Conservation (phyloP, 2,888 invertebrate species). For the Antheraea assamensis region DNA sequence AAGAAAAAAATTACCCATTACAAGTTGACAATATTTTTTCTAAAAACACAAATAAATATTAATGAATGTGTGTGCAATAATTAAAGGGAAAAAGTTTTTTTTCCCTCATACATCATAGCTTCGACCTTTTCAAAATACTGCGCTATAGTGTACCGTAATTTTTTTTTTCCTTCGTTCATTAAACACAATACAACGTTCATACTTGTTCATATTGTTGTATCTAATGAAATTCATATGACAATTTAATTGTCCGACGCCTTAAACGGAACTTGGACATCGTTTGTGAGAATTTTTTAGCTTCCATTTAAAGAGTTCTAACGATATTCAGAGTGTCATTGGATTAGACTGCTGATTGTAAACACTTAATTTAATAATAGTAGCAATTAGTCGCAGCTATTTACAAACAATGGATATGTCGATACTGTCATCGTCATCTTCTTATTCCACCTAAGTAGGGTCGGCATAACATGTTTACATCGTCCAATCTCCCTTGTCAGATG, state of each 20-base stretch:
- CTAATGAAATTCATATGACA: constrained; percentile 1
- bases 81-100: not conserved
- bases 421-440: no score
- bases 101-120: not conserved
- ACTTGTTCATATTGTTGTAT: not conserved
- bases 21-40: constrained; percentile 1
- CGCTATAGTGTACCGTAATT: not conserved
- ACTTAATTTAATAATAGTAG: not conserved
- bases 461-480: no score
- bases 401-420: not conserved
- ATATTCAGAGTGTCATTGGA: not conserved
- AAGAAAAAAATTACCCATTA: not conserved
- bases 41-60: not conserved
- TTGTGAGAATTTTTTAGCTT: not conserved
- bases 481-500: no score
- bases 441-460: no score
- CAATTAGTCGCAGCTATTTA: not conserved
- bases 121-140: constrained; percentile 6
- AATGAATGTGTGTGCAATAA: not conserved
- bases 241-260: constrained; percentile 5
- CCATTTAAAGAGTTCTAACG: not conserved
- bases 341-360: not conserved
- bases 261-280: not conserved
- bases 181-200: not conserved
- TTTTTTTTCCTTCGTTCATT: not conserved